phyloP scores from a whole-genome alignment of 2,888 invertebrate species.

The Cyclophora albipunctata region DNA sequence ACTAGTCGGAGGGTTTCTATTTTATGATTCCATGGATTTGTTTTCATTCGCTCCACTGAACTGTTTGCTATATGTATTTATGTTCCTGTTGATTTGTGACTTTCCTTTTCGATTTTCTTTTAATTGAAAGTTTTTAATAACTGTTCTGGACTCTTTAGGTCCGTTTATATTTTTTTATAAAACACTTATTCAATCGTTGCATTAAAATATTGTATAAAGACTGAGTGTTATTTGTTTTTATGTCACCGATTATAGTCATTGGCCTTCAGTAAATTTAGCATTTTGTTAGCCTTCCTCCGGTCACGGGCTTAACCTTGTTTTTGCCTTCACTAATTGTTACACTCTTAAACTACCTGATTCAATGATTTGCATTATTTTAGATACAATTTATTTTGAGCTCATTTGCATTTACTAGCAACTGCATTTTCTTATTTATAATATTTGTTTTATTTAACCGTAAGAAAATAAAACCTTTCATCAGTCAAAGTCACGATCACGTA shows the following conservation, averaged over 20 bases:
- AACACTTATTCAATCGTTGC: no score
- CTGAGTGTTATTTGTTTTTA: no score
- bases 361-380: slow-evolving; percentile 3
- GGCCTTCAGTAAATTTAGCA: slow-evolving; percentile 30
- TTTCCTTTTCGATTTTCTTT: not conserved
- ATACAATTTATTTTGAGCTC: not conserved
- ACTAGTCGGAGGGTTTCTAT: slow-evolving; percentile 8
- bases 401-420: no score
- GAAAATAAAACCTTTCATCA: slow-evolving; percentile 10
- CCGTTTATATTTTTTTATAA: no score
- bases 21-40: slow-evolving; percentile 14
- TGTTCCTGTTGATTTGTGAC: not conserved
- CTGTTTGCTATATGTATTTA: not conserved
- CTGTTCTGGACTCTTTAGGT: no score
- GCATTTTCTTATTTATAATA: no score
- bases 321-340: slow-evolving; percentile 29
- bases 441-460: not conserved
- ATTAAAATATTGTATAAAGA: no score
- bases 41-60: slow-evolving; percentile 35
- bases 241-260: not conserved
- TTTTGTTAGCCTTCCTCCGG: slow-evolving; percentile 25
- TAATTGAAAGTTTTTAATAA: not conserved
- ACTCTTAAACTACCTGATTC: slow-evolving; percentile 11
- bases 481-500: slow-evolving; percentile 1
- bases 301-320: slow-evolving; percentile 34